Conservation (phyloP, 2,113 vertebrate genomes). For the Mesitornis unicolor region DNA sequence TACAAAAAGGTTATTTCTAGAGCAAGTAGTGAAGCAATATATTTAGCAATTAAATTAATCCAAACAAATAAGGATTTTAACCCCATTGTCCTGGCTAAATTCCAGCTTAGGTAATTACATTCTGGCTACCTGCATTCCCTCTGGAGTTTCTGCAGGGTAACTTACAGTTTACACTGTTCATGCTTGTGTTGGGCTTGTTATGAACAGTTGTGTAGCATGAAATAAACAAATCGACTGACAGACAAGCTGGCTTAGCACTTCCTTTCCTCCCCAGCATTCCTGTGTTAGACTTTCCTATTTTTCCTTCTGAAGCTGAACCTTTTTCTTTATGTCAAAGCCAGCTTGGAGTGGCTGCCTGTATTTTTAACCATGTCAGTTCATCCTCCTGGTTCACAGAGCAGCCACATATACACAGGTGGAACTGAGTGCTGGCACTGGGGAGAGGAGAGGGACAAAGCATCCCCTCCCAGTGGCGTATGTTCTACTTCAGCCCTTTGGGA, state of each 20-base stretch:
- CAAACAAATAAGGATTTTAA: constrained; percentile 53
- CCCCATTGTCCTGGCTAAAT: constrained; percentile 29
- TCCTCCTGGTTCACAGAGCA: neutral
- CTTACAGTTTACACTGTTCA: fast-evolving
- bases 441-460: neutral
- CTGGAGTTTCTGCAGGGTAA: neutral
- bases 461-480: neutral
- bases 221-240: neutral
- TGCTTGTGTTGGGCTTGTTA: neutral
- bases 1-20: constrained; percentile 30
- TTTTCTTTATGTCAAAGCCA: neutral
- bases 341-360: neutral
- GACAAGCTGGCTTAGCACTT: neutral
- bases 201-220: neutral
- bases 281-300: neutral
- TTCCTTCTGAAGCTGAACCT: neutral
- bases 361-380: neutral
- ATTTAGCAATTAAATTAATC: constrained; percentile 63
- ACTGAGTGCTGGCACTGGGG: neutral
- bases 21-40: constrained; percentile 30
- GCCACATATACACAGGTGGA: neutral
- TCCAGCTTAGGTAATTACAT: constrained; percentile 38
- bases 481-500: neutral
- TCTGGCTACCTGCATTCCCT: constrained; percentile 10
- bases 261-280: neutral